Conservation (phyloP, 2,888 invertebrate genomes). For the Pseudolycoriella hygida region DNA sequence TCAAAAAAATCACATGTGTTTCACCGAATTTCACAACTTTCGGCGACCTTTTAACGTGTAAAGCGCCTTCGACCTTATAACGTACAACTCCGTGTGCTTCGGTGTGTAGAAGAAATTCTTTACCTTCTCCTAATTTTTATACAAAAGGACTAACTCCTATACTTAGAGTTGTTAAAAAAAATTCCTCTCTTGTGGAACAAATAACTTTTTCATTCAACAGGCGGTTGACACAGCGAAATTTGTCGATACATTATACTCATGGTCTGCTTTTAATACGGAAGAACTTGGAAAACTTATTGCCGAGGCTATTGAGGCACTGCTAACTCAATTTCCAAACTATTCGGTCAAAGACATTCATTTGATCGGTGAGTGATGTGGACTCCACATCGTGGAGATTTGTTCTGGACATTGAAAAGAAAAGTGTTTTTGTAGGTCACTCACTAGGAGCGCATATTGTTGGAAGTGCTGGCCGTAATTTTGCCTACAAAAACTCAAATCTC, state of each 20-base stretch:
- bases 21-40: too few species aligned
- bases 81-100: too few species aligned
- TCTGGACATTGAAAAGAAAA: neutral
- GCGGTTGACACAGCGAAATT: neutral
- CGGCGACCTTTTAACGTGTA: too few species aligned
- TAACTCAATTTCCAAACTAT: constrained; percentile 3
- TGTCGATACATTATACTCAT: constrained; percentile 10
- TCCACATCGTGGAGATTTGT: too few species aligned
- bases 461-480: neutral
- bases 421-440: neutral
- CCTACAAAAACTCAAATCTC: constrained; percentile 10
- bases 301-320: constrained; percentile 4
- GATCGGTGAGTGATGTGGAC: constrained; percentile 6
- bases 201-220: neutral
- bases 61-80: too few species aligned
- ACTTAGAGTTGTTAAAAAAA: too few species aligned
- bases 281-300: constrained; percentile 8
- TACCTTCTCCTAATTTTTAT: too few species aligned
- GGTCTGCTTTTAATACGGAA: constrained; percentile 11
- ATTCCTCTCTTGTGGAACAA: too few species aligned
- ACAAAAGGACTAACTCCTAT: too few species aligned
- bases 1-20: too few species aligned
- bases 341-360: constrained; percentile 10
- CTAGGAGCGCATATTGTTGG: constrained; percentile 1
- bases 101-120: too few species aligned